Conservation (phyloP, 2,113 vertebrate genomes). For the Podiceps cristatus region DNA sequence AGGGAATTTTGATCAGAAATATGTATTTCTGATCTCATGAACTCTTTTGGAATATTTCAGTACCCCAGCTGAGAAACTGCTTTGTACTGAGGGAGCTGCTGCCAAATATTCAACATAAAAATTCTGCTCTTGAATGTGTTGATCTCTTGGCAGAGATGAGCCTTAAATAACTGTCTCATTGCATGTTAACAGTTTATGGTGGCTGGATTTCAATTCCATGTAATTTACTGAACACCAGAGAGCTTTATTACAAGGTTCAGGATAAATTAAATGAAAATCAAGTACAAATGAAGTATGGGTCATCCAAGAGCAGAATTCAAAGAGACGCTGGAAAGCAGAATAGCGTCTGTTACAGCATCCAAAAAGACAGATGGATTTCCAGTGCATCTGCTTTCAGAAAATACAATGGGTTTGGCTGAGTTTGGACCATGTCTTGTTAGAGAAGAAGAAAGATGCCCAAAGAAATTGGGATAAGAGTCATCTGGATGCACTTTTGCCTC, state of each 20-base stretch:
- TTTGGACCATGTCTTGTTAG: not conserved
- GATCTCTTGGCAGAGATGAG: not conserved
- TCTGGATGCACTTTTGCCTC: not conserved
- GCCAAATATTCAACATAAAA: constrained; percentile 3
- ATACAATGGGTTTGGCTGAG: not conserved
- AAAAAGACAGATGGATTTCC: not conserved
- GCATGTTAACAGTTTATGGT: not conserved
- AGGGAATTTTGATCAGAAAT: not conserved
- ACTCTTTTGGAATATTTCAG: not conserved
- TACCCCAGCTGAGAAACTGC: not conserved
- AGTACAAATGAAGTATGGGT: constrained; percentile 28
- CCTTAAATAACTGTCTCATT: not conserved
- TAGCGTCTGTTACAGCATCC: not conserved
- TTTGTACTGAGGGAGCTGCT: not conserved
- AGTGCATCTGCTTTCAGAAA: constrained; percentile 3
- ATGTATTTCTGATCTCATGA: not conserved
- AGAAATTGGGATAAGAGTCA: not conserved
- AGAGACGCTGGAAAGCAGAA: not conserved
- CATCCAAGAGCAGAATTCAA: constrained; percentile 14
- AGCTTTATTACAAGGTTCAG: constrained; percentile 1
- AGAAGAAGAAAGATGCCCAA: not conserved
- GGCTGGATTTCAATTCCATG: not conserved
- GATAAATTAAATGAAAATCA: constrained; percentile 49
- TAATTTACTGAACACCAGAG: constrained; percentile 21
- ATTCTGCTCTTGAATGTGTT: not conserved